phyloP scores from a whole-genome alignment of 2,113 vertebrate genomes.

The Chamaetylas fuelleborni region DNA sequence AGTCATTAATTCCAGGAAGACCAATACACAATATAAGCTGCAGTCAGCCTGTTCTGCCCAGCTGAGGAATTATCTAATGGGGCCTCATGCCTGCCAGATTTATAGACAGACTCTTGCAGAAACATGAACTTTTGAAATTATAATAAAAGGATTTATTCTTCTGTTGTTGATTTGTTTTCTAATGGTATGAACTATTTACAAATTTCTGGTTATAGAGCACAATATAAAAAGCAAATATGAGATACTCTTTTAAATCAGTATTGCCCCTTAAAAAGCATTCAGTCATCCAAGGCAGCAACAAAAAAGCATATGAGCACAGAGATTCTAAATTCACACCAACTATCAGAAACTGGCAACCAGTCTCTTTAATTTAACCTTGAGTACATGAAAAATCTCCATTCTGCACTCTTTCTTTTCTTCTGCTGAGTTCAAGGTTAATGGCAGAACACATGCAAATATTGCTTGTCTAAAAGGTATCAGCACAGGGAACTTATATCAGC shows the following conservation, averaged over 20 bases:
- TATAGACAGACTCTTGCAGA: neutral
- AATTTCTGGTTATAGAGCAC: neutral
- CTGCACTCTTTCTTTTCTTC: neutral
- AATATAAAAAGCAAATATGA: neutral
- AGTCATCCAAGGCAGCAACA: neutral
- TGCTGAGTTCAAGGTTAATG: neutral
- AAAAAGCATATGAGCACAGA: neutral
- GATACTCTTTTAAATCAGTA: neutral
- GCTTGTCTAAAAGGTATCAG: neutral
- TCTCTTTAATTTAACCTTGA: neutral
- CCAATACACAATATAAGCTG: neutral
- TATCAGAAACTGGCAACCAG: neutral
- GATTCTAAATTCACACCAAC: neutral
- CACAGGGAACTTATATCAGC: neutral
- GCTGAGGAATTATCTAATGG: neutral
- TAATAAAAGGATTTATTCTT: neutral
- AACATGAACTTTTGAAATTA: neutral
- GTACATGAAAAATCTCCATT: neutral
- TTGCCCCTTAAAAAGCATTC: neutral
- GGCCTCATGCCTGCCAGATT: neutral
- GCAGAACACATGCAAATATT: neutral
- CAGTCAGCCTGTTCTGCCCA: neutral
- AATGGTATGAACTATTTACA: neutral
- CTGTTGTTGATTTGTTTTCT: neutral
- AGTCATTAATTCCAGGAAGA: constrained; percentile 38